Conservation (phyloP, 2,888 invertebrate genomes). For the Heliconius aoede region DNA sequence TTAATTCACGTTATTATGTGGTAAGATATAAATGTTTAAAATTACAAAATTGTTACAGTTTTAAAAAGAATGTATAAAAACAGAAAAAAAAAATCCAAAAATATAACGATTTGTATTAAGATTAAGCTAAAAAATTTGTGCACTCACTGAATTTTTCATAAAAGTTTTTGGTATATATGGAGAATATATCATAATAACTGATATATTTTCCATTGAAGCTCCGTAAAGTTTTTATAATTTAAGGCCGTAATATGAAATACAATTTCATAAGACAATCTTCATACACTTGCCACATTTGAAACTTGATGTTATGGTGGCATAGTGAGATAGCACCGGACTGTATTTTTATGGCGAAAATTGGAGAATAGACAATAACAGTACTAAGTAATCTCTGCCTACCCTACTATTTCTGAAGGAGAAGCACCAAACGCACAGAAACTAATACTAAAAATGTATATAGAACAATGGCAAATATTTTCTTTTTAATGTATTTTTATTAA, state of each 20-base stretch:
- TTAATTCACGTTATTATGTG: too few species aligned
- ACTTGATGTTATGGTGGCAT: background rate
- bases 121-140: conserved; percentile 8
- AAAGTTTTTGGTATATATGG: background rate
- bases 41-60: background rate
- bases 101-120: background rate
- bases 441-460: background rate
- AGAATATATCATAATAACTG: background rate
- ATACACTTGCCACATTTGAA: background rate
- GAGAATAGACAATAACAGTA: background rate
- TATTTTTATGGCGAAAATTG: background rate
- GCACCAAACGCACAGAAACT: background rate
- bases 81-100: background rate
- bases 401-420: background rate
- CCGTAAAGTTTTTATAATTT: background rate
- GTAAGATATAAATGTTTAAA: background rate
- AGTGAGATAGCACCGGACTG: background rate
- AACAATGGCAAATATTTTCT: background rate
- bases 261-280: background rate
- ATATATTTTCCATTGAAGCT: background rate
- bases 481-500: conserved; percentile 17
- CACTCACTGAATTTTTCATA: background rate
- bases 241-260: background rate
- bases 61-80: background rate
- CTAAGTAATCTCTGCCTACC: background rate